A percentile compares a stretch with the other conserved stretches of the same genome.
These are phyloP conservation scores for Psittacula derbiana DNA, from an alignment of 2,797 vertebrate genomes.

Conservation along the genomic window DNA sequence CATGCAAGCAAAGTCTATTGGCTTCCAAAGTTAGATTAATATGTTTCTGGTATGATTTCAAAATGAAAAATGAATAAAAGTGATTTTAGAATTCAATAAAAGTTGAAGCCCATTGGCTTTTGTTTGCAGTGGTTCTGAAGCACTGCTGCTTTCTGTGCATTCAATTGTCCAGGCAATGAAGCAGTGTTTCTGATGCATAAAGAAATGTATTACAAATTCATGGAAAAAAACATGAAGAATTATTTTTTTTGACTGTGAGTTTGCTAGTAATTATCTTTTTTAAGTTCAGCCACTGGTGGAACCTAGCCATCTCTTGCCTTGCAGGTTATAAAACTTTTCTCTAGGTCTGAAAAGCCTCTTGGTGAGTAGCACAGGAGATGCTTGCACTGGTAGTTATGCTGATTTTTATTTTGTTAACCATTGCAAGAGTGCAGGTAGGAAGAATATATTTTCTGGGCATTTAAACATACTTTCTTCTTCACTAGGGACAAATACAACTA, in stretches of 20 bases:
- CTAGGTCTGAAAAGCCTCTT: neutral
- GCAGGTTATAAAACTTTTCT: neutral
- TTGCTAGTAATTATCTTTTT: neutral
- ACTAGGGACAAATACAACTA: neutral
- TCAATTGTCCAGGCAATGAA: neutral
- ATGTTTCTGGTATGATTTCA: conserved; percentile 15
- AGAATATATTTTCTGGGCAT: neutral
- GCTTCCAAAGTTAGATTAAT: conserved; percentile 6
- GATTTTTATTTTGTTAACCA: neutral
- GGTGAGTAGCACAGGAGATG: neutral
- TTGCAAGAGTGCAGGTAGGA: neutral
- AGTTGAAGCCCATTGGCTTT: neutral
- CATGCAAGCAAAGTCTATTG: neutral
- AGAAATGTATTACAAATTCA: neutral
- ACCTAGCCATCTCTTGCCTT: neutral
- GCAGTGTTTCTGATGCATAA: neutral
- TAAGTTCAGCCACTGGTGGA: neutral
- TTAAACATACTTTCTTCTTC: neutral
- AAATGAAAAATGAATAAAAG: neutral
- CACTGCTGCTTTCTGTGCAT: neutral
- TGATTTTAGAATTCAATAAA: neutral
- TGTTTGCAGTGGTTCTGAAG: neutral
- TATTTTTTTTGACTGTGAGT: neutral
- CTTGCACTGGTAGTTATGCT: neutral
- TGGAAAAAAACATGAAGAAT: neutral